A percentile compares a stretch with the other conserved stretches of the same genome.
Conservation (phyloP, 1,140 invertebrate genomes). For the Rhagoletis pomonella region DNA sequence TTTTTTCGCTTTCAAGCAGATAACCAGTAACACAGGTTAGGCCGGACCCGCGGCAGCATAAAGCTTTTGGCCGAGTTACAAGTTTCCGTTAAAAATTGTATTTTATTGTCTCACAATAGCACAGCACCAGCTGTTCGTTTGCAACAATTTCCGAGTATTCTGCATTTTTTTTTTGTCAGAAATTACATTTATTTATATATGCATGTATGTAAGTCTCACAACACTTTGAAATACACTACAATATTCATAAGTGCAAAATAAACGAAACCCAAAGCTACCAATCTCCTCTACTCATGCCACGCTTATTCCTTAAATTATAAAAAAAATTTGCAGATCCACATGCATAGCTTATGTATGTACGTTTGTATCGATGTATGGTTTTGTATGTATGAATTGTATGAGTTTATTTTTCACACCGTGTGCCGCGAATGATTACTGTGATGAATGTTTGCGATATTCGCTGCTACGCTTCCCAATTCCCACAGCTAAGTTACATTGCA, state of each 20-base stretch:
- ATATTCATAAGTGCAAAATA: not conserved
- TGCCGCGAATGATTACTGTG: conserved; percentile 38
- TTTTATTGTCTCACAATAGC: too few relatives aligned
- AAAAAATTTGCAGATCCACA: not conserved
- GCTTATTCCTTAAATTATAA: not conserved
- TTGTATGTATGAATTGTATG: not conserved
- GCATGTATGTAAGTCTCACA: not conserved
- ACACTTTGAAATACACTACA: conserved; percentile 27
- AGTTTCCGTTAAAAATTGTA: too few relatives aligned
- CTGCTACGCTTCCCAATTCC: not conserved
- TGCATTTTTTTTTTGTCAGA: too few relatives aligned
- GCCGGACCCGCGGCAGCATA: too few relatives aligned
- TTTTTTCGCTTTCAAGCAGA: too few relatives aligned
- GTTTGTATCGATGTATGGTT: not conserved
- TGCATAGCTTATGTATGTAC: not conserved
- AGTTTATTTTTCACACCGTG: not conserved
- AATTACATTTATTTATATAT: too few relatives aligned
- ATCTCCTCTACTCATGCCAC: not conserved
- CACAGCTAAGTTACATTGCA: conserved; percentile 47
- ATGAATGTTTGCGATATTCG: conserved; percentile 44
- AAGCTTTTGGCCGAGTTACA: too few relatives aligned
- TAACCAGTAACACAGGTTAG: too few relatives aligned
- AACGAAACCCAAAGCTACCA: not conserved
- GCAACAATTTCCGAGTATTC: too few relatives aligned
- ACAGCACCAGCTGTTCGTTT: too few relatives aligned